Evolutionary conservation across 2,113 vertebrate species (phyloP), one percentile per base, ranked within the genome.

Genomic region (Cromileptes altivelis): DNA sequence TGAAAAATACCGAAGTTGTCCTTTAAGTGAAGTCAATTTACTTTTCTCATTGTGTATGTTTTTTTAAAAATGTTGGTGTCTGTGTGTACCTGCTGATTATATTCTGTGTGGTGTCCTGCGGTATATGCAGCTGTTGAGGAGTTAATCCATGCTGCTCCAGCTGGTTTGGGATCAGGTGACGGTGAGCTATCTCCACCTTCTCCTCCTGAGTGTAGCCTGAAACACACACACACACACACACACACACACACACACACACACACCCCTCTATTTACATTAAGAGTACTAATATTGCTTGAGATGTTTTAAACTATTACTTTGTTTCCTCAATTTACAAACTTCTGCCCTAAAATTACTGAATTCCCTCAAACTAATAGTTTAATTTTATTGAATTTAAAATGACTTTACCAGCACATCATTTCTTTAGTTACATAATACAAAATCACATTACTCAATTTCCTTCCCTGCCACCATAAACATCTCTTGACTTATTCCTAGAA

Each of bases 161-260:
- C 77, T 99, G 98, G 85, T 98, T 98, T 50, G 97, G 97, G 90
- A 99, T 98, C 93, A 99, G 92, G 75, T 99, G 98, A 33, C 98
- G 95, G 77, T 99, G 97, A 45, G 98, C 97, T n/a, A 99, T 99
- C 95, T 99, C 98, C 45, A 98, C 94, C 93, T 98, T 99, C 91
- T 99, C 98, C 85, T 99, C 98, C 83, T 98, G 97, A 1, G 97
- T 99, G 88, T 99, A 99, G 8, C 98, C 98, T 99, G 88, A 4
- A 89, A 2, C 11, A 7, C 12, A 15, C 58, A 85, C 19, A 53
- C 47, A 11, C 8, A 37, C 14, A 25, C 47, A 60, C 65, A 70
- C 27, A n/a, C 19, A 65, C 62, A 65, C 8, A 37, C 14, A 25
- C 47, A 60, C 65, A 70, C 27, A n/a, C 19, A 65, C 40, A 65